Evolutionary conservation across 2,888 invertebrate species (phyloP).

Genomic region (Ariolimax columbianus): DNA sequence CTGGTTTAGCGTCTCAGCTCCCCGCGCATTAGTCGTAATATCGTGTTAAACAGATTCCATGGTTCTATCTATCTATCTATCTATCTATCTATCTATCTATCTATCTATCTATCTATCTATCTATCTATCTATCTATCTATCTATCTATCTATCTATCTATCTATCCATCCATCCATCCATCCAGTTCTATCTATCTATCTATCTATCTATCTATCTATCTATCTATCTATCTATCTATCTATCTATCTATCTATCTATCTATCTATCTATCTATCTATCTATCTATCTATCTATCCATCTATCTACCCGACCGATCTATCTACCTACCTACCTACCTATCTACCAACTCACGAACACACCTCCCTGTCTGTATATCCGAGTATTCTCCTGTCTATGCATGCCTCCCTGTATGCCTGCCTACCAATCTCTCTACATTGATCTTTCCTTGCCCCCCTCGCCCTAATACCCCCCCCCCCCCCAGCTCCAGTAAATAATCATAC

Average conservation of each 20-base stretch:
- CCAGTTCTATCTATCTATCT: background rate
- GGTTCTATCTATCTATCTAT: conserved; percentile 8
- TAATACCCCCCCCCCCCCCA: no score
- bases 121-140: conserved; percentile 8
- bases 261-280: conserved; percentile 8
- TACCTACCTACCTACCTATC: background rate
- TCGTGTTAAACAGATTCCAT: no score
- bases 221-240: conserved; percentile 8
- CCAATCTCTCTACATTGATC: background rate
- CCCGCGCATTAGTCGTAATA: no score
- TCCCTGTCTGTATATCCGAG: background rate
- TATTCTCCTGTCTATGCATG: background rate
- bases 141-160: no score
- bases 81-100: conserved; percentile 8
- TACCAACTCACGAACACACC: no score
- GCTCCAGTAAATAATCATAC: no score
- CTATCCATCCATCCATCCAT: background rate
- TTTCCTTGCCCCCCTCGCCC: no score
- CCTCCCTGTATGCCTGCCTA: background rate
- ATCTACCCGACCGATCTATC: background rate
- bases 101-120: conserved; percentile 8
- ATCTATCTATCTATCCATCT: background rate
- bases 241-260: conserved; percentile 8
- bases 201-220: background rate
- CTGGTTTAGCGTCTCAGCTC: no score